Conservation (phyloP, 2,797 vertebrate genomes). For the Potorous gilbertii region DNA sequence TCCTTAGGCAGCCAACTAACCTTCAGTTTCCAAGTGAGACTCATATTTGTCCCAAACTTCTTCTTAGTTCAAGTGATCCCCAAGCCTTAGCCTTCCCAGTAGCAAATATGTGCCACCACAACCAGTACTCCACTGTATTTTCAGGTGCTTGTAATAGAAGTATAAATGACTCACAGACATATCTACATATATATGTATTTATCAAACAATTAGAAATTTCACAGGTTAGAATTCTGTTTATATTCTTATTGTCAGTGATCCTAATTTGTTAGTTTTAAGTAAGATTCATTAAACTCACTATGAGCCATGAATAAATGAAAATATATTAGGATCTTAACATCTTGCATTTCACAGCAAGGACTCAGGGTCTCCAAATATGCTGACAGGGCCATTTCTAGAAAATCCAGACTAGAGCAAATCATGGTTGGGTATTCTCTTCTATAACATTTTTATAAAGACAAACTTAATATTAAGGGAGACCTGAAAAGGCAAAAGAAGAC, state of each 20-base stretch:
- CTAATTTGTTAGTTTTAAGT: neutral
- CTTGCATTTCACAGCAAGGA: neutral
- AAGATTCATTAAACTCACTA: neutral
- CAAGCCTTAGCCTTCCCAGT: neutral
- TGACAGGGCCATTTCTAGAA: neutral
- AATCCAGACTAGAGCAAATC: neutral
- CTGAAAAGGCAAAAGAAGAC: neutral
- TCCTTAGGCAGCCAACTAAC: neutral
- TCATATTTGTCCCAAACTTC: neutral
- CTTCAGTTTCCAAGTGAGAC: neutral
- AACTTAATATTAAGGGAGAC: neutral
- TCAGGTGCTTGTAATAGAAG: neutral
- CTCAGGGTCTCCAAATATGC: neutral
- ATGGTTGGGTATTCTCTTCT: neutral
- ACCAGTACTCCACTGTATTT: neutral
- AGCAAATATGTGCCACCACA: neutral
- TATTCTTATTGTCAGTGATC: neutral
- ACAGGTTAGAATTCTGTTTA: neutral
- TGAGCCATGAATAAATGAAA: neutral
- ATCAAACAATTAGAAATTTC: neutral
- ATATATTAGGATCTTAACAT: neutral
- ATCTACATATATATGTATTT: neutral
- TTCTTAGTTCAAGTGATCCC: neutral
- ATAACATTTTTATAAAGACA: neutral
- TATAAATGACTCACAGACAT: neutral